Base-by-base conservation (phyloP, 1,140 invertebrate species). In the Ips typographus region DNA sequence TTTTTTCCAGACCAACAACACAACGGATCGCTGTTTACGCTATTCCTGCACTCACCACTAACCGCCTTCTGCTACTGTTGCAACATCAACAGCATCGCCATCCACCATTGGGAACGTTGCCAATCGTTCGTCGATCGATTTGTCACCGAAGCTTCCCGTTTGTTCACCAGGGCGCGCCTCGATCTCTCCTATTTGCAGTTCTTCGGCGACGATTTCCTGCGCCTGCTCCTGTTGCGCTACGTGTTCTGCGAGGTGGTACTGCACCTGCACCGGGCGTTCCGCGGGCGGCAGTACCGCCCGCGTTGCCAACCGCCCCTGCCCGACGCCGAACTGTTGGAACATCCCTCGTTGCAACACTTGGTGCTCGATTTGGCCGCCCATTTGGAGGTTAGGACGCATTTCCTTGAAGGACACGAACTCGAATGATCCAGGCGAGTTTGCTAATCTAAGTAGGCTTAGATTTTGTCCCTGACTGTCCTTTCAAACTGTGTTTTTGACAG, bases 31-130 rank as follows among this genome's bases (percentile, higher is more conserved):
- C 83, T 98, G 66, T 97, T 98, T 82, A 98, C 95, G 40, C 83
- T 98, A 75, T 98, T 98, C 84, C 87, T 98, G 64, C 94, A 98
- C 82, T 94, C 92, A 77, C 95, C 96, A 44, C 83, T 98, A 73
- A 93, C 93, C 75, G 96, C 94, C 58, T 90, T 98, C 78, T 97
- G 94, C 83, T 92, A 93, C 81, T 90, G 95, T 76, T 95, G 94
- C 79, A 95, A 95, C 79, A 88, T 98, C 55, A 87, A 88, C 65
- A 93, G 90, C 75, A 89, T 97, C 65, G 89, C 92, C 40, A 88
- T 95, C 74, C 88, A 91, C 71, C 87, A 92, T 72, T 98, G 95
- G 95, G 94, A 97, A 78, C 89, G 92, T 74, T 95, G 93, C 81
- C 93, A 94, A 82, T 87, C 86, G 68, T 91, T 89, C 82, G 88